Evolutionary conservation across 2,113 vertebrate species (phyloP).

Genomic region (Coptodon rendalli): DNA sequence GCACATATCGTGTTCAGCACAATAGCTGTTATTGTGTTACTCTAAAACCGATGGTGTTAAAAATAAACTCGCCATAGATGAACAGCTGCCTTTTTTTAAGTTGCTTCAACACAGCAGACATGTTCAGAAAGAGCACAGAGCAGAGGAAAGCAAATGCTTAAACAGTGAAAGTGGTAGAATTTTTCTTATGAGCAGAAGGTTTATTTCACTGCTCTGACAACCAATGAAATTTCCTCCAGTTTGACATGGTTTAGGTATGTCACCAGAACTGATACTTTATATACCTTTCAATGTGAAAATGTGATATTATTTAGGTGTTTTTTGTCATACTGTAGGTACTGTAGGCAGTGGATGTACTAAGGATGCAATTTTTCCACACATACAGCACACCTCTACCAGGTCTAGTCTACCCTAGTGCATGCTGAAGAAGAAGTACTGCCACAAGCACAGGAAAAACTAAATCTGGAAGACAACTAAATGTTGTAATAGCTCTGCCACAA

Average conservation of each 20-base stretch:
- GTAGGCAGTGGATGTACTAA: neutral
- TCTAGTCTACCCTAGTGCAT: neutral
- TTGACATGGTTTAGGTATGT: neutral
- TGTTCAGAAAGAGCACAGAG: neutral
- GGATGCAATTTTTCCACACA: neutral
- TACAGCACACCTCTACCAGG: neutral
- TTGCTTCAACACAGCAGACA: neutral
- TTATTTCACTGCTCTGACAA: neutral
- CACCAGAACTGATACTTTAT: neutral
- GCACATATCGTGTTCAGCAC: neutral
- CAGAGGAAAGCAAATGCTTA: neutral
- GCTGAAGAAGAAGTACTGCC: rapidly evolving
- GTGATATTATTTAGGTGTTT: neutral
- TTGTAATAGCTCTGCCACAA: neutral
- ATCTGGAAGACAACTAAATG: neutral
- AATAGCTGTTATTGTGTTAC: neutral
- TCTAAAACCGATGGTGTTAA: neutral
- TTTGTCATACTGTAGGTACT: neutral
- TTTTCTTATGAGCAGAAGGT: neutral
- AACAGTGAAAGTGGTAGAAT: neutral
- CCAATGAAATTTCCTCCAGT: neutral
- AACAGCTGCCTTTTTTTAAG: neutral
- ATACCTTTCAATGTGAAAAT: neutral
- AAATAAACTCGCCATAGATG: neutral
- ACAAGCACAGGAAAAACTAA: neutral